A percentile compares a stretch with the other conserved stretches of the same genome.
Conservation (phyloP, 2,113 vertebrate species). For the Hippolais icterina region DNA sequence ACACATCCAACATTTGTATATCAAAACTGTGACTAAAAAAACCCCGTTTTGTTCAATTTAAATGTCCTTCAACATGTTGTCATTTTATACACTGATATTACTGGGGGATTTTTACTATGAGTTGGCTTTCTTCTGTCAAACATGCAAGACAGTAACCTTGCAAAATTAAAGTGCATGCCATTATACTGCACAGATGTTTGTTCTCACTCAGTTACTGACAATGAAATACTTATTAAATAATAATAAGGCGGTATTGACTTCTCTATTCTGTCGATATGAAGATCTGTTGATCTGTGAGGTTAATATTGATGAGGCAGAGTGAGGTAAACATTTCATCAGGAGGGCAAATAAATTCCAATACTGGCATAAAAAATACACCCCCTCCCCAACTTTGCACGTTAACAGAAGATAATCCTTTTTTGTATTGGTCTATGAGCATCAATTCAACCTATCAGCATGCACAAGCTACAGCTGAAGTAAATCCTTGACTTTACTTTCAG, state of each 20-base stretch:
- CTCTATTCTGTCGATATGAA: slow-evolving; percentile 65
- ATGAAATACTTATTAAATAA: slow-evolving; percentile 76
- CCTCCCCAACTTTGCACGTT: not conserved
- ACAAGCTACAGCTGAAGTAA: not conserved
- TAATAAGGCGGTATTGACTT: slow-evolving; percentile 72
- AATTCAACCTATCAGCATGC: not conserved
- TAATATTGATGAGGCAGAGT: slow-evolving; percentile 61
- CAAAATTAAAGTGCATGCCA: slow-evolving; percentile 59
- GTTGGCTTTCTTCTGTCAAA: slow-evolving; percentile 52
- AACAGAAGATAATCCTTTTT: slow-evolving; percentile 1
- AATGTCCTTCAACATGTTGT: slow-evolving; percentile 67
- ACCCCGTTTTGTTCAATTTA: slow-evolving; percentile 64
- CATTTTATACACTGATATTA: slow-evolving; percentile 37
- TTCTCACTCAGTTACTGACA: slow-evolving; percentile 64
- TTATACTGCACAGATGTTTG: slow-evolving; percentile 56
- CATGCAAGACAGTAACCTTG: slow-evolving; percentile 1
- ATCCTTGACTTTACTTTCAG: not conserved
- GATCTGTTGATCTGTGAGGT: slow-evolving; percentile 68
- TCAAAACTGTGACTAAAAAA: slow-evolving; percentile 63
- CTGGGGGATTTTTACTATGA: slow-evolving; percentile 32
- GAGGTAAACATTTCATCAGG: slow-evolving; percentile 42
- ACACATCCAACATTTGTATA: slow-evolving; percentile 69
- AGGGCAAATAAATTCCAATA: slow-evolving; percentile 33
- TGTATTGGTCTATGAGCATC: not conserved
- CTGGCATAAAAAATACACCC: not conserved